Evolutionary conservation across 2,797 vertebrate species (phyloP), one percentile per base, ranked within the genome.

Genomic region (Sebastes oblongus): DNA sequence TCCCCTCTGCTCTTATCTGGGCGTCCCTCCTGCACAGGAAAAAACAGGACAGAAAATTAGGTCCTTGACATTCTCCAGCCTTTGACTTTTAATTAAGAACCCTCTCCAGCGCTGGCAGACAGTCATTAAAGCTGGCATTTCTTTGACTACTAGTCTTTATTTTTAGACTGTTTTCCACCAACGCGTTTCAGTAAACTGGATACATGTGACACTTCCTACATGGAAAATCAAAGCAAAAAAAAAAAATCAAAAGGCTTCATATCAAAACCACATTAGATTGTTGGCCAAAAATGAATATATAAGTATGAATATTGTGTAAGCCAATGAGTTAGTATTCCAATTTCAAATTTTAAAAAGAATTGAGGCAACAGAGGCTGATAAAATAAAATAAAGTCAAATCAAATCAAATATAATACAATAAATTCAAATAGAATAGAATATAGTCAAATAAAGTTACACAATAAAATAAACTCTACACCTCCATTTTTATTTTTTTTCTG

Each of bases 1-100:
- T 96, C 95, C 83, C 94, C 95, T 66, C 94, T 93, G 34, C 93
- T 95, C 24, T 96, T 94, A 55, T 95, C 96, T 85, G 72, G 80
- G 13, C 54, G 66, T 30, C 77, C 83, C 54, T 89, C 87, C 92
- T 97, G 92, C 80, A 89, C 91, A 82, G 36, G 36, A 73, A 73
- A 94, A 89, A 94, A 97, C 72, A 89, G 90, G 39, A 81, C 67
- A 74, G 91, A 90, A 59, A 78, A 82, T 86, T 8, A 92, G 81
- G 60, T 86, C 69, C 60, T 61, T 85, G 77, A 90, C 86, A 89
- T 89, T 88, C 80, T 70, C 36, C 75, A 84, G 75, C 66, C 70
- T 66, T 75, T 80, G 86, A 65, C 66, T 69, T 78, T 81, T 91
- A 91, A 90, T 91, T 80, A 89, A 73, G 58, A 75, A 78, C 12